A percentile compares a stretch with the other conserved stretches of the same genome.
These are phyloP conservation scores for Capreolus pygargus DNA, from an alignment of 2,113 vertebrate genomes.

Conservation along the genomic window DNA sequence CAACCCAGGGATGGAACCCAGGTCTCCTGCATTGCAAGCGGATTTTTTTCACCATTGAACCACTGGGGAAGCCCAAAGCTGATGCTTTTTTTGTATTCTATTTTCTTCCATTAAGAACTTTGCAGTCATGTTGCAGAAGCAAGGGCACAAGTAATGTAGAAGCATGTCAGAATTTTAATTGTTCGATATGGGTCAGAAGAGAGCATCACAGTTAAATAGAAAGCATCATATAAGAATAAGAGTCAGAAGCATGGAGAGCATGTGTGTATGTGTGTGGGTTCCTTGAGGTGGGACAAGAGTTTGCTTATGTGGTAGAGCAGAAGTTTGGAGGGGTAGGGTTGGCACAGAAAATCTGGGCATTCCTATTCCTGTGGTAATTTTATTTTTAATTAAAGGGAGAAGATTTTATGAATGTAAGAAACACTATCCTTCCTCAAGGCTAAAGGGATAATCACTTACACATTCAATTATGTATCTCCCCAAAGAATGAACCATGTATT, in stretches of 20 bases:
- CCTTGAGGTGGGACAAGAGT: not conserved
- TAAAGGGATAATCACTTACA: conserved; percentile 55
- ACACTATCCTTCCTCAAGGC: conserved; percentile 53
- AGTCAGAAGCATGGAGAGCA: not conserved
- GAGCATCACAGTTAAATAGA: not conserved
- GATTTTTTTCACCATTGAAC: not conserved
- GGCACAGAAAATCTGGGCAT: not conserved
- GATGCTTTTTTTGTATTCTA: not conserved
- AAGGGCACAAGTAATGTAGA: not conserved
- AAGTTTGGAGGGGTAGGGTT: not conserved
- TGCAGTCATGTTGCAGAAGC: not conserved
- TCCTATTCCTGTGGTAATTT: conserved; percentile 50
- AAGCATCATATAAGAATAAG: not conserved
- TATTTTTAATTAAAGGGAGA: conserved; percentile 67
- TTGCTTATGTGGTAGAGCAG: not conserved
- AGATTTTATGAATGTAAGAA: conserved; percentile 56
- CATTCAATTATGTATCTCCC: conserved; percentile 62
- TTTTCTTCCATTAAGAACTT: not conserved
- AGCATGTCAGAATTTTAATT: not conserved
- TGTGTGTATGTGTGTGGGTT: not conserved
- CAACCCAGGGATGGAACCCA: not conserved
- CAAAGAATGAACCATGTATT: conserved; percentile 45
- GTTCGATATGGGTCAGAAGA: not conserved
- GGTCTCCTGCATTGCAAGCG: not conserved
- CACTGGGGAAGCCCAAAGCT: not conserved